These are phyloP conservation scores for Clarias macrocephalus DNA, from an alignment of 2,113 vertebrate species.

Conservation along the genomic window DNA sequence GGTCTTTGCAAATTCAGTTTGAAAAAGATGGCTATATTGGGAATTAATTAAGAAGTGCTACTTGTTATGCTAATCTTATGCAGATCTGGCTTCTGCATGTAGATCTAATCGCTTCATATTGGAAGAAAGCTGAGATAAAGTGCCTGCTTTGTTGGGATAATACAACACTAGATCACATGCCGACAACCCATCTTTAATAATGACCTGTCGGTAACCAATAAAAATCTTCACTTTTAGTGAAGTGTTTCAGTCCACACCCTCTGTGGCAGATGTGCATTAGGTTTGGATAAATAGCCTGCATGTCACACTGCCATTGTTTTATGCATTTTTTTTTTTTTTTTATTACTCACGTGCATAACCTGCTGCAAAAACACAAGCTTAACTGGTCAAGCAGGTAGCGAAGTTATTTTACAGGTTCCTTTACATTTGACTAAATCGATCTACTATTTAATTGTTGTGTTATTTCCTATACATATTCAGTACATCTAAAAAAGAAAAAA, in stretches of 20 bases:
- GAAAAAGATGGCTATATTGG: background rate
- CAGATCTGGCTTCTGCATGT: background rate
- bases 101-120: background rate
- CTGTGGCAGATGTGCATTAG: background rate
- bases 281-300: background rate
- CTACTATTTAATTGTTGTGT: background rate
- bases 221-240: background rate
- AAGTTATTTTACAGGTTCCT: background rate
- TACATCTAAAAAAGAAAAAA: too few species aligned
- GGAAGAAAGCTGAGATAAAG: background rate
- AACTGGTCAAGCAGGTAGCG: background rate
- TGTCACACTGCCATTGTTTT: background rate
- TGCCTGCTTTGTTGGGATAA: background rate
- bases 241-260: background rate
- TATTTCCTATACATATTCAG: background rate
- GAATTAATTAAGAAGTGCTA: background rate
- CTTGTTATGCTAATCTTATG: background rate
- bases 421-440: background rate
- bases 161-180: background rate
- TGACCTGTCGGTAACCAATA: background rate
- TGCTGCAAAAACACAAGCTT: background rate
- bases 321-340: background rate
- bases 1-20: background rate
- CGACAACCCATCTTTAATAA: background rate
- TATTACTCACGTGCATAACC: background rate